A percentile compares a stretch with the other conserved stretches of the same genome.
These are phyloP conservation scores for Muricea muricata DNA, from an alignment of 92 coral and sea anemone species.

Conservation along the genomic window DNA sequence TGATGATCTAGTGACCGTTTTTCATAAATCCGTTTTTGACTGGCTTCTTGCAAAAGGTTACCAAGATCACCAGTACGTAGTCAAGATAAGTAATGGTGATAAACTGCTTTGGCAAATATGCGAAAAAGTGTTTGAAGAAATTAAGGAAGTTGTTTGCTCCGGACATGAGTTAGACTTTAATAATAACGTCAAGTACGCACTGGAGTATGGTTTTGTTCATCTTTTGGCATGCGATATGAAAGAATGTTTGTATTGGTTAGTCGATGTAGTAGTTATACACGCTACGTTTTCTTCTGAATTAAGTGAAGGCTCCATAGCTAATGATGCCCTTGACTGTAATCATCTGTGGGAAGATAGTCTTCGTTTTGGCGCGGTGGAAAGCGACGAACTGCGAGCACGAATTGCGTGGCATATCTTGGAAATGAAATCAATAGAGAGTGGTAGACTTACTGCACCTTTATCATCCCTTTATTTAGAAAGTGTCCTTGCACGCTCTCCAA, in stretches of 20 bases:
- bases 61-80: neutral
- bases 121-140: neutral
- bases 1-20: neutral
- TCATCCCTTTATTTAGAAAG: neutral
- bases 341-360: neutral
- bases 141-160: neutral
- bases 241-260: neutral
- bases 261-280: neutral
- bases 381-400: neutral
- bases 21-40: neutral
- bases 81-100: neutral
- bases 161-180: neutral
- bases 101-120: neutral
- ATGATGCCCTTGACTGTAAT: too few species aligned
- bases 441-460: neutral
- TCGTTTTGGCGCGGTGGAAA: neutral
- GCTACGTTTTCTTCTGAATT: too few species aligned
- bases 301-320: too few species aligned
- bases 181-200: neutral
- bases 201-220: neutral
- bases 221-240: neutral
- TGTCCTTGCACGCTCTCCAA: neutral
- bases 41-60: neutral
- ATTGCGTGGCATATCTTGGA: neutral
- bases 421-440: neutral